Evolutionary conservation across 2,888 invertebrate genomes (phyloP).

Genomic region (Drosophila hawaiiensis): DNA sequence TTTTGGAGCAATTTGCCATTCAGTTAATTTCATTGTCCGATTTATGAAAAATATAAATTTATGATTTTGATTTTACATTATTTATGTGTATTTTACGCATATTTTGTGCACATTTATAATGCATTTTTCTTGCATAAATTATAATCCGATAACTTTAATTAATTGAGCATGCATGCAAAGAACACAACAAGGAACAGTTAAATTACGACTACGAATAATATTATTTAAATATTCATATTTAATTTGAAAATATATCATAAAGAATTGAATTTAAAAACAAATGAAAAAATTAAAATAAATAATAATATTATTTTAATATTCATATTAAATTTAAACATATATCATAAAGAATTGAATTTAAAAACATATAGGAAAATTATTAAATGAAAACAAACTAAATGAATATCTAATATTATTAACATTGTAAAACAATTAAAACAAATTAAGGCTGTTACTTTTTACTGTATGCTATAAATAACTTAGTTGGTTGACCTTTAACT

Average conservation of each 20-base stretch:
- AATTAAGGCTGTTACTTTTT: not conserved
- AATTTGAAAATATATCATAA: too few species aligned
- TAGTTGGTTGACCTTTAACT: not conserved
- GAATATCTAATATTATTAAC: not conserved
- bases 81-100: slow-evolving; percentile 1
- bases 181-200: not conserved
- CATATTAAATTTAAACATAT: not conserved
- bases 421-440: not conserved
- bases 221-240: slow-evolving; percentile 2
- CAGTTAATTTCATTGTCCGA: slow-evolving; percentile 5
- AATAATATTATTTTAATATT: not conserved
- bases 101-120: slow-evolving; percentile 5
- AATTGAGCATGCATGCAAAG: not conserved
- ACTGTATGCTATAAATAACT: not conserved
- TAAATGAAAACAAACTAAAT: not conserved
- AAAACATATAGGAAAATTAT: not conserved
- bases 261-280: too few species aligned
- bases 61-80: slow-evolving; percentile 4
- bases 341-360: too few species aligned
- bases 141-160: slow-evolving; percentile 18
- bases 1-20: slow-evolving; percentile 29
- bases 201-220: not conserved
- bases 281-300: not conserved
- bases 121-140: slow-evolving; percentile 3
- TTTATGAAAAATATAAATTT: slow-evolving; percentile 3